phyloP scores from a whole-genome alignment of 2,888 invertebrate species.

The Drosophila subsilvestris region DNA sequence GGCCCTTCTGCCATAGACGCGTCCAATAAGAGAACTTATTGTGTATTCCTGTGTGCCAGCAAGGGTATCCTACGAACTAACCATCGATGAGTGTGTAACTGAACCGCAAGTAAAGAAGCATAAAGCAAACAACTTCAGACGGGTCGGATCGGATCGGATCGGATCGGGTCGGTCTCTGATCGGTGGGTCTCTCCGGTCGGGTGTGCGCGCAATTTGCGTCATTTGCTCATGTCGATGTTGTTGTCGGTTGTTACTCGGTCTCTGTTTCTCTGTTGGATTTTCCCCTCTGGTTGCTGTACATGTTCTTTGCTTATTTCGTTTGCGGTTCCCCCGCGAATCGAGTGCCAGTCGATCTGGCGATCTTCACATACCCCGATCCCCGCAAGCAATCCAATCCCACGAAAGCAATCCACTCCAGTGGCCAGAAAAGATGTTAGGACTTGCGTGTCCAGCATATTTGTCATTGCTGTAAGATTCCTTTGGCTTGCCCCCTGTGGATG shows the following conservation, averaged over 20 bases:
- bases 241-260: slow-evolving; percentile 3
- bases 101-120: neutral
- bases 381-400: neutral
- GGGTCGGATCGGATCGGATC: slow-evolving; percentile 7
- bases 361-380: slow-evolving; percentile 21
- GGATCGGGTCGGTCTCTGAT: neutral
- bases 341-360: slow-evolving; percentile 30
- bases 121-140: neutral
- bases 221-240: slow-evolving; percentile 54
- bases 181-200: slow-evolving; percentile 29
- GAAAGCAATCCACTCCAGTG: slow-evolving; percentile 22
- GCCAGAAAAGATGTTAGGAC: neutral
- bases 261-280: slow-evolving; percentile 7
- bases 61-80: neutral
- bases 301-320: slow-evolving; percentile 26
- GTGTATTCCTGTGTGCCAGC: too few relatives aligned
- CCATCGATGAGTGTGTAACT: neutral
- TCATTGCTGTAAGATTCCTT: slow-evolving; percentile 55
- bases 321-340: slow-evolving; percentile 52
- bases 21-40: too few relatives aligned
- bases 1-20: too few relatives aligned
- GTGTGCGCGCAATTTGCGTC: slow-evolving; percentile 64
- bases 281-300: slow-evolving; percentile 2
- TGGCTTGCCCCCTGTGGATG: slow-evolving; percentile 19
- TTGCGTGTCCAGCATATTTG: slow-evolving; percentile 75